These are phyloP conservation scores for Gymnothorax reevesii DNA, from an alignment of 2,797 vertebrate genomes.

Conservation along the genomic window DNA sequence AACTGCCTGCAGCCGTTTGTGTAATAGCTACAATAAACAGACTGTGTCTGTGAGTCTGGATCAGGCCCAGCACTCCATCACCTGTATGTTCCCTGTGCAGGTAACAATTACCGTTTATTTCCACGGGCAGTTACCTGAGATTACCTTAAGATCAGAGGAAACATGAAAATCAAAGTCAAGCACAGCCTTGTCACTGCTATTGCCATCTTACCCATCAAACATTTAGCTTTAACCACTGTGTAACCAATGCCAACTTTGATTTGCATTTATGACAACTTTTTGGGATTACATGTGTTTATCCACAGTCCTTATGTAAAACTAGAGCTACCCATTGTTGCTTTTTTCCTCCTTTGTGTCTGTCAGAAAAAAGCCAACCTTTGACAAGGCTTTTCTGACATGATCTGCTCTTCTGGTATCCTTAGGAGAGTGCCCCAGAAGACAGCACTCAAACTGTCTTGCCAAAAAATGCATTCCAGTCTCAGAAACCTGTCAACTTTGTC, in stretches of 20 bases:
- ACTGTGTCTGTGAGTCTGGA: neutral
- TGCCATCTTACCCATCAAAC: neutral
- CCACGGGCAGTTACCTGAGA: slow-evolving; percentile 40
- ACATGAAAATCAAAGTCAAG: neutral
- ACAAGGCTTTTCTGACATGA: neutral
- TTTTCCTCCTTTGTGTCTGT: neutral
- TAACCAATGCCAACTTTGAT: neutral
- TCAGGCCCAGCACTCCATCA: neutral
- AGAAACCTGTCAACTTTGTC: slow-evolving; percentile 59
- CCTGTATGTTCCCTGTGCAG: neutral
- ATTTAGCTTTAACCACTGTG: neutral
- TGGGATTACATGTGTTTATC: no score
- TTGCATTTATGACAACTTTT: no score
- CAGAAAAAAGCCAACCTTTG: neutral
- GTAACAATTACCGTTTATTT: slow-evolving; percentile 42
- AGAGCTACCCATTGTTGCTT: neutral
- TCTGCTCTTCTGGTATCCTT: slow-evolving; percentile 16
- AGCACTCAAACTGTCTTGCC: slow-evolving; percentile 49
- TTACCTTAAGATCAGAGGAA: slow-evolving; percentile 50
- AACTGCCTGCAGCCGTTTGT: neutral
- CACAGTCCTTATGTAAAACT: neutral
- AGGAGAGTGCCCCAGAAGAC: slow-evolving; percentile 49
- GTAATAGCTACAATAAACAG: neutral
- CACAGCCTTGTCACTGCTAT: neutral
- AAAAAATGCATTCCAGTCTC: slow-evolving; percentile 52